These are phyloP conservation scores for Panulirus ornatus DNA, from an alignment of 1,140 invertebrate genomes.

Conservation along the genomic window DNA sequence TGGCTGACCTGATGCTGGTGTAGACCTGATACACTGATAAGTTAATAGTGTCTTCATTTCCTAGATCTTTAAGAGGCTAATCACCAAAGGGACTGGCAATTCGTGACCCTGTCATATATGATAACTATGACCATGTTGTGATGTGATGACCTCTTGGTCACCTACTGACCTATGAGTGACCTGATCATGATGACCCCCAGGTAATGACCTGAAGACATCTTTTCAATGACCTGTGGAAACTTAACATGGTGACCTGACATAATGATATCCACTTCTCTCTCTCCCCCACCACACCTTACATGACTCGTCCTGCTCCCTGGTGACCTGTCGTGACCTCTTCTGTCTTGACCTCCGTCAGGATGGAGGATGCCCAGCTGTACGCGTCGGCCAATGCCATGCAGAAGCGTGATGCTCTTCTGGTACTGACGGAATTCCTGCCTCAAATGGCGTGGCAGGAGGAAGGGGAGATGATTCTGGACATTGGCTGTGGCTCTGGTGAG, in stretches of 20 bases:
- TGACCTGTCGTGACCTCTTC: not conserved
- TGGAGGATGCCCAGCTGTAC: conserved; percentile 84
- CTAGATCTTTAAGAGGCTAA: no score
- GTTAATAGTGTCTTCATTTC: no score
- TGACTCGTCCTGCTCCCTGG: not conserved
- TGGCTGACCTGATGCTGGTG: no score
- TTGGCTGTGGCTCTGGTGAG: conserved; percentile 87
- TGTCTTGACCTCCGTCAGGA: conserved; percentile 75
- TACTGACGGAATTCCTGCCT: conserved; percentile 83
- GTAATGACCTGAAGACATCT: no score
- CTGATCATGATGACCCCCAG: no score
- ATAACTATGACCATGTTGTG: no score
- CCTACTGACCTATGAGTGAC: no score
- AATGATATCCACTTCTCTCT: not conserved
- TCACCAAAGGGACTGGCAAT: no score
- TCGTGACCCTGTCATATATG: no score
- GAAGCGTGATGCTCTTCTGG: conserved; percentile 83
- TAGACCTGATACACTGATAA: no score
- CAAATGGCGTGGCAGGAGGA: conserved; percentile 82
- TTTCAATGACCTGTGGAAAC: not conserved
- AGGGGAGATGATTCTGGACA: conserved; percentile 83
- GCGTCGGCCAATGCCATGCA: conserved; percentile 83
- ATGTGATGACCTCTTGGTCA: no score
- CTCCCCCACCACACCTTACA: not conserved
- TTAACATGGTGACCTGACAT: not conserved